A percentile compares a stretch with the other conserved stretches of the same genome.
Evolutionary conservation across 2,797 vertebrate genomes (phyloP).

Genomic region (Lepus oiostolus): DNA sequence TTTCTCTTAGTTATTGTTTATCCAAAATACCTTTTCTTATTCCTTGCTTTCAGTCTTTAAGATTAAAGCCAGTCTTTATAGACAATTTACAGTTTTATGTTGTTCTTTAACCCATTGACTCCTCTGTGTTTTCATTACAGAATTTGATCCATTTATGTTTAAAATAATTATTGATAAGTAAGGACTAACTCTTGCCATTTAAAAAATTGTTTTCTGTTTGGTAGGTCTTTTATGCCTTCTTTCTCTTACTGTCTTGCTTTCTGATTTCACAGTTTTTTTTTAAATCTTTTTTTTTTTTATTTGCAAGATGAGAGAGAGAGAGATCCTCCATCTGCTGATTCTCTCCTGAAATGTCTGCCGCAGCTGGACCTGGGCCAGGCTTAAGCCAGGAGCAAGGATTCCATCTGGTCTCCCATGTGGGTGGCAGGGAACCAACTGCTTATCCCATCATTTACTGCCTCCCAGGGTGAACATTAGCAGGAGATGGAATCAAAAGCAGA

Average conservation of each 20-base stretch:
- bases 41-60: background rate
- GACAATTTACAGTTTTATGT: background rate
- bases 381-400: no score
- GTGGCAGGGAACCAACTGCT: no score
- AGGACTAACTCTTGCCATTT: background rate
- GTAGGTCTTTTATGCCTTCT: background rate
- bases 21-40: background rate
- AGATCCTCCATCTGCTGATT: no score
- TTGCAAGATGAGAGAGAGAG: no score
- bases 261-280: background rate
- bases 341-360: no score
- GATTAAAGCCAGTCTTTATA: background rate
- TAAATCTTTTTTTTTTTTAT: no score
- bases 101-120: background rate
- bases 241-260: background rate
- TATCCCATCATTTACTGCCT: no score
- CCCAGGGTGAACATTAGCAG: no score
- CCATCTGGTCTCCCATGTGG: no score
- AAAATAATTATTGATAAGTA: background rate
- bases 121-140: background rate
- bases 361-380: no score
- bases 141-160: background rate
- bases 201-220: background rate
- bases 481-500: no score
- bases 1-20: background rate